Base-by-base conservation (phyloP, 2,797 vertebrate species). In the Spatula versicolor region DNA sequence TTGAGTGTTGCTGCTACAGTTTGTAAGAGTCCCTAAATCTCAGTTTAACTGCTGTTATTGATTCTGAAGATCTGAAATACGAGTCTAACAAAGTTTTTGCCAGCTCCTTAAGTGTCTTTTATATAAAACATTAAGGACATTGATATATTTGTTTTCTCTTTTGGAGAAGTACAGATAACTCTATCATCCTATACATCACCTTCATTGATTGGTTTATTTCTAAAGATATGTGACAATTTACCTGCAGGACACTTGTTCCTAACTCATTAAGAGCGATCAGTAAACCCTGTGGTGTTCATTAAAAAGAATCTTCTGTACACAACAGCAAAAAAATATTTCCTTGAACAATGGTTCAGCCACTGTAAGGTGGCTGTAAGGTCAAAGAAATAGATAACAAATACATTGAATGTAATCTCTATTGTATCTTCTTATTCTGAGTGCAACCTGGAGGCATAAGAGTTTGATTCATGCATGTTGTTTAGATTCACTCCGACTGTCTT, bases 271-370 rank as follows among this genome's bases (percentile, higher is more conserved):
- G 73, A 75, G 86, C 4, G 13, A 97, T 97, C 97, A 96, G 97
- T 94, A 97, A 97, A 95, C 97, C 96, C 97, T 94, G 80, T 60
- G 97, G 96, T 95, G 87, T 95, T 98, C 95, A 97, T 97, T 98
- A 97, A 96, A 95, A 95, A 86, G 88, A 85, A 96, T 94, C 90
- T 97, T 94, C 83, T 55, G 80, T 73, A 88, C 92, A 93, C 83
- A 93, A 69, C 83, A 96, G 95, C 87, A 95, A 80, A 87, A 84
- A 54, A 69, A 80, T 67, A 94, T 87, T 95, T 88, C 94, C 90
- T 95, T 93, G 93, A 95, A 93, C 87, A 88, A 94, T 30, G 56
- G 63, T 78, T 93, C 58, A 94, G 93, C 87, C 78, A 74, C 85
- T 94, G 75, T 86, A 91, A 97, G 95, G 96, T 96, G 92, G 87